These are phyloP conservation scores for Tyrannus savana DNA, from an alignment of 2,113 vertebrate genomes.

Conservation along the genomic window DNA sequence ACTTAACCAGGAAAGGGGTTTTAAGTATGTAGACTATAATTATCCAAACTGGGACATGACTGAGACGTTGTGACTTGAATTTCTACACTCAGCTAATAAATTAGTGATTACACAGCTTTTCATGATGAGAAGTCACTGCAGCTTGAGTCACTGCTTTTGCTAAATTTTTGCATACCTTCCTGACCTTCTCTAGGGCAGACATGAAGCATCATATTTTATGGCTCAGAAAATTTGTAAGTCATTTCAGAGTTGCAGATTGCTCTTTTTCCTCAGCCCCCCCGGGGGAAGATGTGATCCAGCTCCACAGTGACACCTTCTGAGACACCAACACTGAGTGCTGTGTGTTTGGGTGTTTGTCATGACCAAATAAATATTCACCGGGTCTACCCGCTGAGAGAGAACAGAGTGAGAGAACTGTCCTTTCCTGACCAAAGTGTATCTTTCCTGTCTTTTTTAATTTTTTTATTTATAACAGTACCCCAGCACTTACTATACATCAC, in stretches of 20 bases:
- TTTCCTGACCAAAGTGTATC: neutral
- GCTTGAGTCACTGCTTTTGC: neutral
- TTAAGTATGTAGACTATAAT: neutral
- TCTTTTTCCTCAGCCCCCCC: neutral
- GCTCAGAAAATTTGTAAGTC: neutral
- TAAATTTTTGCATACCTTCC: neutral
- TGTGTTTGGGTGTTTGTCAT: neutral
- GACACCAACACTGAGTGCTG: neutral
- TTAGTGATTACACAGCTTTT: neutral
- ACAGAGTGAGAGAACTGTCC: neutral
- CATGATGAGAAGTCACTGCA: neutral
- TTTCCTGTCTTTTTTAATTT: neutral
- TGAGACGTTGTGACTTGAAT: neutral
- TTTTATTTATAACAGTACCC: neutral
- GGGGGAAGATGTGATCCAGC: neutral
- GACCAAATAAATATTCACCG: neutral
- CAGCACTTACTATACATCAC: neutral
- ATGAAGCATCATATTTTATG: neutral
- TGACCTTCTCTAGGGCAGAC: neutral
- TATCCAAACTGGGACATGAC: neutral
- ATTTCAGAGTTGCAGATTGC: neutral
- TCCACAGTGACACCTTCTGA: neutral
- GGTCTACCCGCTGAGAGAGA: neutral
- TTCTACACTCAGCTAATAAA: neutral
- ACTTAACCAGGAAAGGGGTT: neutral